Evolutionary conservation across 92 coral and sea anemone genomes (phyloP).

Genomic region (Muricea muricata): DNA sequence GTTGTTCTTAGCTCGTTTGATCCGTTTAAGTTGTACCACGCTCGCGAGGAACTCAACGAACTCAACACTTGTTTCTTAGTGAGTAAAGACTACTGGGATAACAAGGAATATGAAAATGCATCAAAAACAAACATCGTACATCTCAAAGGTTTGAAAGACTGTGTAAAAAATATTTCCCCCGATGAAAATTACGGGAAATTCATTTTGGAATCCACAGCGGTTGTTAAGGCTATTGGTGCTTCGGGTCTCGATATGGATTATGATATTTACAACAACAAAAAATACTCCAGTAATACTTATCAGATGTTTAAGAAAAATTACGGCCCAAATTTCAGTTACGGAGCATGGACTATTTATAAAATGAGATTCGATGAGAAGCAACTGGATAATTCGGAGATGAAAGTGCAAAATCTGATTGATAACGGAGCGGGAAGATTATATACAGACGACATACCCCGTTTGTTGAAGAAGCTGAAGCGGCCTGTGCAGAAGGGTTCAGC

Average conservation of each 20-base stretch:
- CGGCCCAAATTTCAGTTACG: conserved; percentile 77
- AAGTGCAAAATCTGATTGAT: conserved; percentile 67
- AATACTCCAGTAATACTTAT: conserved; percentile 76
- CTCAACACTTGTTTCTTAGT: conserved; percentile 76
- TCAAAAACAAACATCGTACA: conserved; percentile 36
- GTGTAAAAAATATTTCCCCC: conserved; percentile 57
- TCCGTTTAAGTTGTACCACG: conserved; percentile 79
- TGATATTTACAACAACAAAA: conserved; percentile 73
- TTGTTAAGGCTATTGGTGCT: conserved; percentile 72
- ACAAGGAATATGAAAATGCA: not conserved
- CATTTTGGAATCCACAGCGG: conserved; percentile 71
- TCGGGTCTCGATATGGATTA: conserved; percentile 86
- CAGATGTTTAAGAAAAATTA: conserved; percentile 68
- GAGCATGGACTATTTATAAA: conserved; percentile 85
- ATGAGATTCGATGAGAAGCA: conserved; percentile 53
- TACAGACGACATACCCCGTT: conserved; percentile 80
- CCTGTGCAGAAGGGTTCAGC: conserved; percentile 32
- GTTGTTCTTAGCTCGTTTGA: conserved; percentile 83
- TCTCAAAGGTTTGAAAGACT: conserved; percentile 68
- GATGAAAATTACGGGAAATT: conserved; percentile 65
- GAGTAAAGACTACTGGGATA: conserved; percentile 62
- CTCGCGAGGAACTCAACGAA: conserved; percentile 59
- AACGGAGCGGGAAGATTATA: conserved; percentile 79
- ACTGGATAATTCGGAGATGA: conserved; percentile 55
- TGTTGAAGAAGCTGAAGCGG: conserved; percentile 74